These are phyloP conservation scores for Phrynocephalus forsythii DNA, from an alignment of 2,797 vertebrate species.

Conservation along the genomic window DNA sequence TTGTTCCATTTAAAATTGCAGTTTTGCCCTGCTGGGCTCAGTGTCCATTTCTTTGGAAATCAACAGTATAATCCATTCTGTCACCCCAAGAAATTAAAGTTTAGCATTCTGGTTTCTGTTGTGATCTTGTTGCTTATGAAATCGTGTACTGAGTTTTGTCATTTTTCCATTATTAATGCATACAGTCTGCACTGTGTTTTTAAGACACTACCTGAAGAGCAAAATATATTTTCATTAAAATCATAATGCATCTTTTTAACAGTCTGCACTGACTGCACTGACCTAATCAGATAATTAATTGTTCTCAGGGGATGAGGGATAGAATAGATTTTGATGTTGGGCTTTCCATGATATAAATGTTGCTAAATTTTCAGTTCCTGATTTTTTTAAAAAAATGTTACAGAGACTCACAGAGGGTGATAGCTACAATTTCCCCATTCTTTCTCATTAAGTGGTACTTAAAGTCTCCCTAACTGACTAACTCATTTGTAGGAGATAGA, in stretches of 20 bases:
- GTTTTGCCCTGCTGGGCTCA: neutral
- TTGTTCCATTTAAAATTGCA: neutral
- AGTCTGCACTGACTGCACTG: neutral
- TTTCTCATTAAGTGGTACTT: too few relatives aligned
- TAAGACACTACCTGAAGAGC: neutral
- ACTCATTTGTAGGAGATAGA: too few relatives aligned
- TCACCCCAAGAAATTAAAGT: neutral
- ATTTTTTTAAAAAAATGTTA: too few relatives aligned
- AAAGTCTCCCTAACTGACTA: too few relatives aligned
- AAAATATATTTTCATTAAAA: constrained; percentile 6
- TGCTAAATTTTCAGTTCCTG: too few relatives aligned
- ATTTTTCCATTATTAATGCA: neutral
- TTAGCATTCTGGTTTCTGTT: neutral
- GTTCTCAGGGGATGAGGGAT: too few relatives aligned
- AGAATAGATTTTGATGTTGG: neutral
- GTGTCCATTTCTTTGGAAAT: neutral
- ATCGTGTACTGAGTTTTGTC: neutral
- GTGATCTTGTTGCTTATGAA: neutral
- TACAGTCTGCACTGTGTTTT: neutral
- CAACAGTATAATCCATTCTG: neutral
- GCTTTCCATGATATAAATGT: too few relatives aligned
- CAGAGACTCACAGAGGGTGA: too few relatives aligned
- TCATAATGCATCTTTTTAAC: neutral
- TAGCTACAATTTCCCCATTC: too few relatives aligned
- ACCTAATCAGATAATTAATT: too few relatives aligned